Evolutionary conservation across 2,888 invertebrate species (phyloP), one percentile per base, ranked within the genome.

Genomic region (Cerceris rybyensis): DNA sequence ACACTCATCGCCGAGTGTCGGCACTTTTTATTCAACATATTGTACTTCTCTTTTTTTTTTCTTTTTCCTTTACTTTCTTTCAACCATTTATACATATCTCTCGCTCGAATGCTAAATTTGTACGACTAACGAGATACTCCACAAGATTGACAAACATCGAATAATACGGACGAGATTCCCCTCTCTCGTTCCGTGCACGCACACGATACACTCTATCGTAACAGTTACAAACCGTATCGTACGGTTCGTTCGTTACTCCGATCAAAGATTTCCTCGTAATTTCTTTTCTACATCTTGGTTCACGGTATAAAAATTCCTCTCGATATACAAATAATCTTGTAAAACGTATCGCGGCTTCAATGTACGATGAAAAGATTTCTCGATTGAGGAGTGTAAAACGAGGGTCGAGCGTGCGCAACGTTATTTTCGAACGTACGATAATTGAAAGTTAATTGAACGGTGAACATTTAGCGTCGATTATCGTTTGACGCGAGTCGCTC

Each of bases 241-340:
- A 7, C 39, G 8, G 54, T 41, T 70, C 72, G 80, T 70, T 9
- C 70, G 69, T 58, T 60, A 67, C 14, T 42, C 50, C 67, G 57
- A 58, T 60, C 73, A 52, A 80, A 70, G n/a, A 60, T 67, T 39
- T 43, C 6, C 61, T 50, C 43, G 14, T 67, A 49, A 49, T 58
- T 14, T 57, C n/a, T 46, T 16, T 63, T 66, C 66, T 28, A 28
- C 4, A 11, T 52, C 52, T 61, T 50, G 17, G 71, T 58, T 75
- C 49, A 80, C 66, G 70, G 81, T 85, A 82, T 82, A 82, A 78
- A 82, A 82, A 75, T 84, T 82, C 80, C 84, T 72, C 69, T 82
- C 77, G 78, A 84, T 89, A 87, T 85, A 89, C 87, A 88, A 89
- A 84, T 78, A 71, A 75, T 77, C 68, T 76, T 75, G 69, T 74